Evolutionary conservation across 2,888 invertebrate genomes (phyloP), one percentile per base, ranked within the genome.

Genomic region (Hypercompe scribonia): DNA sequence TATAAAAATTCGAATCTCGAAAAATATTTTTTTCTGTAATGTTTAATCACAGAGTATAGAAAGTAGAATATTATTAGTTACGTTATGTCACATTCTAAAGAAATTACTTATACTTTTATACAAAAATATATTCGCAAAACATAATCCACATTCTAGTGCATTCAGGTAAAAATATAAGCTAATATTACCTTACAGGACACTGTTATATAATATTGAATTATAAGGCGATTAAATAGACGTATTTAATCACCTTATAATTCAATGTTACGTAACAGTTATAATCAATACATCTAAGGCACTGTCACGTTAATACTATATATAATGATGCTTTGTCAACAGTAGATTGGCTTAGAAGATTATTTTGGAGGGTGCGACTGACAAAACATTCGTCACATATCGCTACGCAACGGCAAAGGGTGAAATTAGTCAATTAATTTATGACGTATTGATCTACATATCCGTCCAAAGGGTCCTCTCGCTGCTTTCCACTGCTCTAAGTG

Each of bases 331-430:
- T 71, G 72, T 75, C 77, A 80, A 84, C 86, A 85, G 85, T 83
- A 81, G 78, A 81, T 80, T 83, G 84, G 83, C 82, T 86, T 79
- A 83, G 70, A 65, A 83, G 89, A 85, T 90, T 89, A 89, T 88
- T 86, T 81, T 69, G 77, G 77, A 79, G 80, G 84, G 76, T 78
- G 82, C 84, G 90, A 82, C 92, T 93, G 92, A 89, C 91, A 93
- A 91, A 93, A 93, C 92, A 93, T 65, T 68, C 3, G 31, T 11
- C 39, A 33, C 39, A 15, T 65, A 36, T 65, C 31, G 64, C 18
- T 54, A 5, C 61, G 46, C 36, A 42, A 28, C 34, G 34, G n/a
- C 31, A 33, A 15, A 33, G 65, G 64, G n/a, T 42, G 31, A 69
- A 31, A 63, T 61, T 33, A 36, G 34, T 58, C 68, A 63, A 70